Base-by-base conservation (phyloP, 2,888 invertebrate genomes). In the Microdon myrmicae region DNA sequence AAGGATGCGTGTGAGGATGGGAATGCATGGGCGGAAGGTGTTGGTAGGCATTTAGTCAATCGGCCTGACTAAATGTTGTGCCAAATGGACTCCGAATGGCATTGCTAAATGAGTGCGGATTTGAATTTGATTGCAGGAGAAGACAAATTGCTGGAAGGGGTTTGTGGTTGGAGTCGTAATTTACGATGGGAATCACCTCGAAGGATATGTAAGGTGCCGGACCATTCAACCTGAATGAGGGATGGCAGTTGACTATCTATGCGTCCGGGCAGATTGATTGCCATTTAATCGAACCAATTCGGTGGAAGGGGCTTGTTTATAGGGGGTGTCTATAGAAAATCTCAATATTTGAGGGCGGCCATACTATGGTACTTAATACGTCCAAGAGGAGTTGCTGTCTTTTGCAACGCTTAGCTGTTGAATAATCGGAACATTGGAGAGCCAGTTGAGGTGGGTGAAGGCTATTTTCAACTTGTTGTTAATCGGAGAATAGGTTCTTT, bases 61-160 rank as follows among this genome's bases (percentile, higher is more conserved):
- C 49, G 41, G 49, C 13, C 19, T 51, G 60, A 39, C 48, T 61
- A 55, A 56, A 56, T 51, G 49, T 45, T 43, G 22, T 64, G 38
- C 58, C 58, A 64, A 58, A 58, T 53, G 64, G 43, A 64, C 51
- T 58, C 47, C 58, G 34, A 58, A 53, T 64, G 58, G 64, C 58
- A 64, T 64, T 58, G 64, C 51, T 47, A 58, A 64, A 58, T 47
- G 64, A 41, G 64, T 43, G 37, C 38, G 58, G 64, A 64, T 64
- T 51, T 64, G 58, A 43, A 47, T 58, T 58, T 53, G 28, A 51
- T 47, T 58, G 45, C 28, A 16, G 26, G 13, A 23, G 13, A 35
- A 12, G 22, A n/a, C 4, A 20, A n/a, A 9, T 25, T n/a, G 29
- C 26, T 20, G 20, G 26, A 19, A 10, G 22, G 10, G 26, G 39